These are phyloP conservation scores for Acanthurus leucopareius DNA, from an alignment of 2,797 vertebrate genomes.

Conservation along the genomic window DNA sequence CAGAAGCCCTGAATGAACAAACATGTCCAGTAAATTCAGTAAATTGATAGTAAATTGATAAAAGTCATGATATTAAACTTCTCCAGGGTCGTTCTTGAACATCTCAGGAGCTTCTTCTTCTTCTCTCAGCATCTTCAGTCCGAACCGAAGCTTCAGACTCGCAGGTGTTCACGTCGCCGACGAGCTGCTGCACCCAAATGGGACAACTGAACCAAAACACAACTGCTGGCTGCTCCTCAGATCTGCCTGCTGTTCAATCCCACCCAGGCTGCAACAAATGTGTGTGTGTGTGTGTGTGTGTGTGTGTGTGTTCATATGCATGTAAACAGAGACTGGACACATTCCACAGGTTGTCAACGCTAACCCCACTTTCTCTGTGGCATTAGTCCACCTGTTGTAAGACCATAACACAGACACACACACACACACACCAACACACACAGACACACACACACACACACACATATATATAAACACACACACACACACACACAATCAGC, in stretches of 20 bases:
- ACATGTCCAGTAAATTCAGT: too few relatives aligned
- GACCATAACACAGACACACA: slow-evolving; percentile 33
- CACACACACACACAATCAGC: slow-evolving; percentile 6
- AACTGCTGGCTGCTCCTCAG: slow-evolving; percentile 73
- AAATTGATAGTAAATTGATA: too few relatives aligned
- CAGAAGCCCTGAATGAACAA: too few relatives aligned
- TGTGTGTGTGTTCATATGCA: slow-evolving; percentile 51
- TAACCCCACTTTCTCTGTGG: slow-evolving; percentile 66
- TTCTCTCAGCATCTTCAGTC: slow-evolving; percentile 24
- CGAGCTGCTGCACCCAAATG: slow-evolving; percentile 72
- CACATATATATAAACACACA: slow-evolving; percentile 12
- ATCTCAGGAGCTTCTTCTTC: neutral
- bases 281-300: slow-evolving; percentile 45
- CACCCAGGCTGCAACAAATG: slow-evolving; percentile 82
- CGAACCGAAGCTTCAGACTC: slow-evolving; percentile 13
- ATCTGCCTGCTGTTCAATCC: slow-evolving; percentile 80
- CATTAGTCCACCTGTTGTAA: slow-evolving; percentile 75
- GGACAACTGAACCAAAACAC: slow-evolving; percentile 74
- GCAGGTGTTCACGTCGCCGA: slow-evolving; percentile 66
- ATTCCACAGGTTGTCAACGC: slow-evolving; percentile 71
- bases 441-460: slow-evolving; percentile 21
- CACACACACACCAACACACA: slow-evolving; percentile 15
- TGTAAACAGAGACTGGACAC: slow-evolving; percentile 78
- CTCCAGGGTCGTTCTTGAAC: neutral
- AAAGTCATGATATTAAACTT: neutral